Conservation (phyloP, 2,113 vertebrate genomes). For the Tretioscincus oriximinensis region DNA sequence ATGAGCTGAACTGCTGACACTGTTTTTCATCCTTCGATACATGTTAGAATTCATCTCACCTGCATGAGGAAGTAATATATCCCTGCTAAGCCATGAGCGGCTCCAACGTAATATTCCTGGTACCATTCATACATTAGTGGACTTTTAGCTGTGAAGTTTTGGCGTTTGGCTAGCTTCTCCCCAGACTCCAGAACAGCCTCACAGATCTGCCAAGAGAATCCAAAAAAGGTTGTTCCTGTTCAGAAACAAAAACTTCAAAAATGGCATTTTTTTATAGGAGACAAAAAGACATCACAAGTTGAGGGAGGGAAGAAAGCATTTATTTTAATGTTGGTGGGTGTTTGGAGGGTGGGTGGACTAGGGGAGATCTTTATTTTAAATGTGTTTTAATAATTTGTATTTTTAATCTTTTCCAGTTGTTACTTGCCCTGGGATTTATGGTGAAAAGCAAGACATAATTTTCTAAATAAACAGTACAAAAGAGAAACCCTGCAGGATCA, state of each 20-base stretch:
- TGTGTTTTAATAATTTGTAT: no score
- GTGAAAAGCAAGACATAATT: no score
- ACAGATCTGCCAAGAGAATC: slow-evolving; percentile 75
- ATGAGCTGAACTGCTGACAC: not conserved
- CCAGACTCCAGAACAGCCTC: slow-evolving; percentile 85
- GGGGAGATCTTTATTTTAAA: no score
- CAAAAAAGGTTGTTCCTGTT: not conserved
- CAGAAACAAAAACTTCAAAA: not conserved
- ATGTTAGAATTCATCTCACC: slow-evolving; percentile 68
- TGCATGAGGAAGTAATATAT: slow-evolving; percentile 98
- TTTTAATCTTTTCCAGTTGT: no score
- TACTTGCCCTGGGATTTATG: no score
- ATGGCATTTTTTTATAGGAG: not conserved
- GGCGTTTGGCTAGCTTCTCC: slow-evolving; percentile 82
- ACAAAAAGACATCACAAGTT: not conserved
- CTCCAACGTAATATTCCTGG: slow-evolving; percentile 92
- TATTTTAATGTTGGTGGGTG: no score
- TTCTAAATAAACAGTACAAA: no score
- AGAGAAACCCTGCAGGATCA: no score
- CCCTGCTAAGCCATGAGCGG: slow-evolving; percentile 92
- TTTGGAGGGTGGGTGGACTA: no score
- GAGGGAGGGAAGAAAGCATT: no score
- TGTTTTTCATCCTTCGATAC: not conserved
- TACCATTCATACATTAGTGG: slow-evolving; percentile 97
- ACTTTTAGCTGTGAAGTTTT: slow-evolving; percentile 79